Evolutionary conservation across 2,888 invertebrate species (phyloP).

Genomic region (Blastobasis adustella): DNA sequence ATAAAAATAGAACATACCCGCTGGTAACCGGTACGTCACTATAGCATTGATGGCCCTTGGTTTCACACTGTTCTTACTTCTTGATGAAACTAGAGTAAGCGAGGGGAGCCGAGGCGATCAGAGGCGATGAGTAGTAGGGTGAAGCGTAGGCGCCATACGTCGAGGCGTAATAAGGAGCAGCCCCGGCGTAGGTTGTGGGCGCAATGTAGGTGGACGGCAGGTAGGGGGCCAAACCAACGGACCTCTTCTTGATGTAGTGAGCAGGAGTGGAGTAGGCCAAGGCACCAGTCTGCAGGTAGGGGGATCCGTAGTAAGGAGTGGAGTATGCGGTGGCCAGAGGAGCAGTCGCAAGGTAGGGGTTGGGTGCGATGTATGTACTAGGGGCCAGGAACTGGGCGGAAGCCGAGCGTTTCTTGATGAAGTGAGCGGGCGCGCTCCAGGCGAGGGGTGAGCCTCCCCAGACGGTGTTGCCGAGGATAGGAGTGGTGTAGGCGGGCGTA

Average conservation of each 20-base stretch:
- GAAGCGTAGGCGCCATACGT: slow-evolving; percentile 31
- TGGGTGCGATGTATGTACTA: slow-evolving; percentile 16
- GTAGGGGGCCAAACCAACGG: slow-evolving; percentile 13
- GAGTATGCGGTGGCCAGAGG: slow-evolving; percentile 24
- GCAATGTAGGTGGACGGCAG: slow-evolving; percentile 21
- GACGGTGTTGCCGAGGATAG: slow-evolving; percentile 9
- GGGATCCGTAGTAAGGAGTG: slow-evolving; percentile 10
- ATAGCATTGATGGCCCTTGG: background rate
- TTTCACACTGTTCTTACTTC: background rate
- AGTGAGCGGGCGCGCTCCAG: slow-evolving; percentile 2
- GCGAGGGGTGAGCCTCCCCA: slow-evolving; percentile 19
- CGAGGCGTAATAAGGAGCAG: slow-evolving; percentile 30
- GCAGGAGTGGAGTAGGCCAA: slow-evolving; percentile 9
- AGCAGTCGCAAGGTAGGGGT: slow-evolving; percentile 17
- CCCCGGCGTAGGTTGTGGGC: slow-evolving; percentile 27
- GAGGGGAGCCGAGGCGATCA: background rate
- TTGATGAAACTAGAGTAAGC: slow-evolving; percentile 3
- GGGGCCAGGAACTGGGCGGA: slow-evolving; percentile 2
- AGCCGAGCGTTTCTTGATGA: slow-evolving; percentile 4
- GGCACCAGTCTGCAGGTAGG: slow-evolving; percentile 19
- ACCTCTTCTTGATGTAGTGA: slow-evolving; percentile 3
- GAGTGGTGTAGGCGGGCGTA: background rate
- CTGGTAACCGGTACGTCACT: too few species aligned
- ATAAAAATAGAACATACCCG: background rate
- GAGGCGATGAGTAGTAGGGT: slow-evolving; percentile 4